Evolutionary conservation across 2,797 vertebrate genomes (phyloP), one percentile per base, ranked within the genome.

Genomic region (Mormyrops attenuatus): DNA sequence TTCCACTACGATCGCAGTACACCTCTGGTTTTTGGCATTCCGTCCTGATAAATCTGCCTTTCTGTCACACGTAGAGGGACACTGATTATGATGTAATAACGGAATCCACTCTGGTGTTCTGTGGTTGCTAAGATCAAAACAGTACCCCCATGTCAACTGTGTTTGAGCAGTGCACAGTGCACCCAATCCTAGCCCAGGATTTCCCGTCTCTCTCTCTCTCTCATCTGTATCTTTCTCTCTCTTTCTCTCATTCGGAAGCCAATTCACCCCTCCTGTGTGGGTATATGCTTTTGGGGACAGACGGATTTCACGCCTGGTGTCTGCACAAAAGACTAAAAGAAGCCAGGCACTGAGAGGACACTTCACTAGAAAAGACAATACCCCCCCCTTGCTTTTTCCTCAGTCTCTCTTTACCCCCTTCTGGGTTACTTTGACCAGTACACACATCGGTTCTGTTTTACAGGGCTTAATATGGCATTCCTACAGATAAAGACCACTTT

Each of bases 221-320:
- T 73, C 66, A 73, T 73, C 66, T 73, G 82, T 52, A 26, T 85
- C 82, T 50, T 26, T 85, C 44, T 26, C 44, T 85, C 82, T 50
- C 80, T 85, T 55, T 55, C 13, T 87, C 77, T 92, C 92, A 91
- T 85, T 15, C 92, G 92, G 91, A 94, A 93, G 93, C 93, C 91
- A 91, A 93, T n/a, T 92, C 91, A 94, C 93, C 92, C 93, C 94
- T 94, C 93, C 92, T 91, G 93, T 93, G 93, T 91, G 93, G 93
- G 93, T 93, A 94, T 93, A 93, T 94, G 93, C 89, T 94, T 95
- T 94, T 93, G 92, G 92, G 94, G 94, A 95, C 92, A 92, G 93
- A 93, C 92, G 92, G 93, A 95, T 95, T 95, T 95, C 93, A 95
- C 92, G 94, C 92, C 93, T 95, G 94, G 94, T 92, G 92, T 92